These are phyloP conservation scores for Noctua fimbriata DNA, from an alignment of 2,888 invertebrate genomes.

Conservation along the genomic window DNA sequence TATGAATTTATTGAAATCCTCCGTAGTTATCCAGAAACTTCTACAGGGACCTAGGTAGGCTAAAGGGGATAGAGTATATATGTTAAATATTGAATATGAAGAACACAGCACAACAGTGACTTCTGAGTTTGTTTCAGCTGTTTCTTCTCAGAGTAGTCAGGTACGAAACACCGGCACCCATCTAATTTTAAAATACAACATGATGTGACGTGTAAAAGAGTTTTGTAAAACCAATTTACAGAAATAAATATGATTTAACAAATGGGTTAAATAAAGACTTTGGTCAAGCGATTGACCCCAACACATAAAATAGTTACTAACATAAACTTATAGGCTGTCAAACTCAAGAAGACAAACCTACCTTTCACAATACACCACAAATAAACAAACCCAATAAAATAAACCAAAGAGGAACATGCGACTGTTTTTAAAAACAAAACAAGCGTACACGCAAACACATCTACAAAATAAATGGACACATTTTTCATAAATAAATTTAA, in stretches of 20 bases:
- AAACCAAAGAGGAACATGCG: slow-evolving; percentile 53
- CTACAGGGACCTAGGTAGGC: background rate
- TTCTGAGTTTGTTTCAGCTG: too few species aligned
- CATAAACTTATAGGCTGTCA: slow-evolving; percentile 3
- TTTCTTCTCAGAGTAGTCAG: too few species aligned
- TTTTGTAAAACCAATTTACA: too few species aligned
- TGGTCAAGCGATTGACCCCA: background rate
- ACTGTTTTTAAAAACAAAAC: slow-evolving; percentile 65
- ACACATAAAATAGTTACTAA: background rate
- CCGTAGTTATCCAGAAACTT: background rate
- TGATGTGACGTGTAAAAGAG: too few species aligned
- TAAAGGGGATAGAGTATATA: background rate
- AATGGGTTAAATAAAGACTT: background rate
- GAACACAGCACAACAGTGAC: too few species aligned
- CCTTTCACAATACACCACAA: slow-evolving; percentile 10
- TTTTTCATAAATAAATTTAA: slow-evolving; percentile 85
- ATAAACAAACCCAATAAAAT: slow-evolving; percentile 39
- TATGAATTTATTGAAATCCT: background rate
- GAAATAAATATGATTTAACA: background rate
- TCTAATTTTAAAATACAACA: too few species aligned
- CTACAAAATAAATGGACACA: slow-evolving; percentile 72
- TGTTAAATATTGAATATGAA: too few species aligned
- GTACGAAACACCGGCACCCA: too few species aligned
- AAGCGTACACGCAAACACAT: slow-evolving; percentile 70
- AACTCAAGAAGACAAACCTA: slow-evolving; percentile 22